phyloP scores from a whole-genome alignment of 1,140 invertebrate genomes.

The Dinothrombium tinctorium region DNA sequence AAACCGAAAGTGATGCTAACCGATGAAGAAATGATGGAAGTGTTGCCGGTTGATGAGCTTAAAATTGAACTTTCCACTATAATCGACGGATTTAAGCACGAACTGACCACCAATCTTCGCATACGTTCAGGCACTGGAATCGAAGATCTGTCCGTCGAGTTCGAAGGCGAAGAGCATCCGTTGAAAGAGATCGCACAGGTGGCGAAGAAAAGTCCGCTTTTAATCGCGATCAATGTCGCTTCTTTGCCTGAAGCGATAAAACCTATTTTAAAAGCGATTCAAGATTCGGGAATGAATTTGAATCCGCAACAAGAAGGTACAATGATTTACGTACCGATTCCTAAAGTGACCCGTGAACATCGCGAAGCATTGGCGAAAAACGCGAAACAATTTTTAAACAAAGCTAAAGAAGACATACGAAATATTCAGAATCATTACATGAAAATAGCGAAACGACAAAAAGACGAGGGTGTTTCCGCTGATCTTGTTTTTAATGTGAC shows the following conservation, averaged over 20 bases:
- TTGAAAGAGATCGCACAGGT: constrained; percentile 7
- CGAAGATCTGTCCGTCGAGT: constrained; percentile 6
- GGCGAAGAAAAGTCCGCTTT: constrained; percentile 2
- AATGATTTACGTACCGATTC: constrained; percentile 57
- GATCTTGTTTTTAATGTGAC: constrained; percentile 38
- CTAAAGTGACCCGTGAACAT: constrained; percentile 76
- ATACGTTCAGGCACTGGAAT: background rate
- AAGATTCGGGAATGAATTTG: constrained; percentile 70
- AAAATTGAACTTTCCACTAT: background rate
- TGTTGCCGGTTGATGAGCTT: constrained; percentile 4
- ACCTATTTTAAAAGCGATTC: no score
- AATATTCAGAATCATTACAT: constrained; percentile 46
- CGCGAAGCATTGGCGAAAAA: constrained; percentile 60
- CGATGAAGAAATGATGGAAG: constrained; percentile 10
- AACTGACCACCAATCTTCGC: constrained; percentile 1
- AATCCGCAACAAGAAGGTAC: constrained; percentile 87
- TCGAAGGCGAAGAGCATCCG: constrained; percentile 1
- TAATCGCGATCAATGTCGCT: constrained; percentile 6
- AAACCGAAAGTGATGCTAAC: constrained; percentile 8
- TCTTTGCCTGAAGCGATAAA: constrained; percentile 8
- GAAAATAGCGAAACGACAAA: constrained; percentile 36
- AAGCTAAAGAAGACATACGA: constrained; percentile 49
- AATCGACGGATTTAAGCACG: constrained; percentile 5
- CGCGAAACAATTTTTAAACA: constrained; percentile 54
- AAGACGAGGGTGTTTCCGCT: constrained; percentile 23